Percentiles rank a stretch among this genome's conserved stretches.
phyloP scores from a whole-genome alignment of 1,140 invertebrate species.

The Calosoma granatense region DNA sequence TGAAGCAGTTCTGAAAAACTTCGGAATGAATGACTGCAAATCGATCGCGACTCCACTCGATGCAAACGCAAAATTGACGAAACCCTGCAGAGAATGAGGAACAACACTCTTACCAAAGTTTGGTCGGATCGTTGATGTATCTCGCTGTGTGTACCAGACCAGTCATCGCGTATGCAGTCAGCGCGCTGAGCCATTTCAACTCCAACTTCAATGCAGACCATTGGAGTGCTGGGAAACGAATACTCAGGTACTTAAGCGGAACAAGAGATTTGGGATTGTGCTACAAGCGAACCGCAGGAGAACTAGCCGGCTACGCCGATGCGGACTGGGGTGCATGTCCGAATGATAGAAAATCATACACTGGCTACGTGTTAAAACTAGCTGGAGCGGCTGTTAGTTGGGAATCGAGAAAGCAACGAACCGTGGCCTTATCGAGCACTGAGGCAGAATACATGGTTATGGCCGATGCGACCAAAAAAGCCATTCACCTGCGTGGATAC shows the following conservation, averaged over 20 bases:
- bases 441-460: slow-evolving; percentile 40
- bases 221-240: slow-evolving; percentile 28
- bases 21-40: slow-evolving; percentile 23
- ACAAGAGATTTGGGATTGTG: slow-evolving; percentile 22
- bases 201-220: slow-evolving; percentile 22
- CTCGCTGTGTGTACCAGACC: slow-evolving; percentile 30
- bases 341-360: slow-evolving; percentile 25
- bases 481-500: slow-evolving; percentile 27
- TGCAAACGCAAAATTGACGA: no score
- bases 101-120: slow-evolving; percentile 22
- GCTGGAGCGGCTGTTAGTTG: slow-evolving; percentile 19
- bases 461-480: slow-evolving; percentile 31
- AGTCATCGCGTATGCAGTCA: slow-evolving; percentile 32
- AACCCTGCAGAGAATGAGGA: slow-evolving; percentile 13
- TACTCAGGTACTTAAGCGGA: slow-evolving; percentile 32
- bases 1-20: slow-evolving; percentile 22
- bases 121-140: slow-evolving; percentile 35
- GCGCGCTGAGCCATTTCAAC: slow-evolving; percentile 29
- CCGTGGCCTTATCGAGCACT: slow-evolving; percentile 36
- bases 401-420: slow-evolving; percentile 29
- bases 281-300: slow-evolving; percentile 12
- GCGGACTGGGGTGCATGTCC: slow-evolving; percentile 27
- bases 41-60: slow-evolving; percentile 11
- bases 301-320: slow-evolving; percentile 26
- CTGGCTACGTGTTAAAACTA: slow-evolving; percentile 31